These are phyloP conservation scores for Piliocolobus tephrosceles DNA, from an alignment of 2,113 vertebrate species.

Conservation along the genomic window DNA sequence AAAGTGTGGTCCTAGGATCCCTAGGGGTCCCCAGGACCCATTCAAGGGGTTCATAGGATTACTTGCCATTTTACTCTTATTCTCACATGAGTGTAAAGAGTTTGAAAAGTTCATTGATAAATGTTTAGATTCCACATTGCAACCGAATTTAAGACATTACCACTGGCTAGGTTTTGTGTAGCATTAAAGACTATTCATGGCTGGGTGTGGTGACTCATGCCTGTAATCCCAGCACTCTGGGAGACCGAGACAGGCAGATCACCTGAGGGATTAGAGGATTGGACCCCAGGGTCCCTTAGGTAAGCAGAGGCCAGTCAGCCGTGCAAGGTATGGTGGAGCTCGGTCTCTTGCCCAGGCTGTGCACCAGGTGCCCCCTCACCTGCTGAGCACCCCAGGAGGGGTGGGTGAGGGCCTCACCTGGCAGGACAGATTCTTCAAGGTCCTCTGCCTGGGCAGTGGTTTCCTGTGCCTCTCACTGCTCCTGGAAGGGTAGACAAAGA, in stretches of 20 bases:
- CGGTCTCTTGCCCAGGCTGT: background rate
- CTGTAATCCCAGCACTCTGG: too few relatives aligned
- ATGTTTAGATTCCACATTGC: background rate
- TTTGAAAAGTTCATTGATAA: background rate
- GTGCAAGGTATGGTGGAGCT: fast-evolving
- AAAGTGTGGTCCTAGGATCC: background rate
- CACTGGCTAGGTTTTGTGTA: fast-evolving
- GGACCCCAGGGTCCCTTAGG: background rate
- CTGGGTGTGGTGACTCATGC: too few relatives aligned
- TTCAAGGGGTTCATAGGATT: background rate
- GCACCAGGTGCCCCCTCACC: background rate
- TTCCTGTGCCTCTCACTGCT: background rate
- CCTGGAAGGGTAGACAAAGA: background rate
- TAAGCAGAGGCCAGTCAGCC: background rate
- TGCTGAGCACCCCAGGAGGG: fast-evolving
- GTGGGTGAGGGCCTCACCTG: fast-evolving
- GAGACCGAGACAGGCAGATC: too few relatives aligned
- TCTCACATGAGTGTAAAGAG: background rate
- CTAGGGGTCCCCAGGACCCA: background rate
- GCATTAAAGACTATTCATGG: too few relatives aligned
- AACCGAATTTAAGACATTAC: background rate
- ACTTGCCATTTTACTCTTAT: background rate
- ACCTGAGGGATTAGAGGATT: background rate
- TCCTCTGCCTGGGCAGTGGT: background rate
- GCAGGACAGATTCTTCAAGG: constrained; percentile 45